Conservation (phyloP, 2,888 invertebrate genomes). For the Cyclophora punctaria region DNA sequence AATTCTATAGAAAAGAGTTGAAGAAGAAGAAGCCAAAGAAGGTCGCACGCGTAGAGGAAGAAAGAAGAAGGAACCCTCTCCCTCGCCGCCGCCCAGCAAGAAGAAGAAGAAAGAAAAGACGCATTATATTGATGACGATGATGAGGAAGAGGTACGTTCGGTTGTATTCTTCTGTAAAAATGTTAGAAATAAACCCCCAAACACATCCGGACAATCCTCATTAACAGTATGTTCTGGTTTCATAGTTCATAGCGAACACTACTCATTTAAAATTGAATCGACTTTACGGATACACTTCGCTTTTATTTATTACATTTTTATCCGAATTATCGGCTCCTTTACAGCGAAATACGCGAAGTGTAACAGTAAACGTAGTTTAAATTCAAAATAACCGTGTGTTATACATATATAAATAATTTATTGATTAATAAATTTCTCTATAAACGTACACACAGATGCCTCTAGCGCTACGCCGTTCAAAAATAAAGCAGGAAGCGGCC, state of each 20-base stretch:
- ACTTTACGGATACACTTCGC: too few species aligned
- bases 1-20: constrained; percentile 21
- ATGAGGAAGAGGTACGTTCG: constrained; percentile 48
- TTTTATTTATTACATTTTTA: too few species aligned
- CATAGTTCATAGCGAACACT: too few species aligned
- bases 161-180: background rate
- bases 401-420: background rate
- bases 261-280: too few species aligned
- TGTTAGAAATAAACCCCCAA: too few species aligned
- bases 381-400: too few species aligned
- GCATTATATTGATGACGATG: constrained; percentile 52
- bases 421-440: too few species aligned
- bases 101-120: constrained; percentile 55
- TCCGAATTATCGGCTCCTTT: too few species aligned
- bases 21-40: constrained; percentile 39
- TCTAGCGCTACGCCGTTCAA: constrained; percentile 52
- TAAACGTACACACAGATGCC: constrained; percentile 57
- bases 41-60: constrained; percentile 59
- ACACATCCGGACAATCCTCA: too few species aligned
- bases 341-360: too few species aligned
- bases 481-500: constrained; percentile 53
- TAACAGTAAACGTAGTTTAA: too few species aligned
- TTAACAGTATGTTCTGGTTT: too few species aligned
- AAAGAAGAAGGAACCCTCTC: constrained; percentile 66
- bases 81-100: constrained; percentile 46